Evolutionary conservation across 2,888 invertebrate species (phyloP), one percentile per base, ranked within the genome.

Genomic region (Stenichneumon culpator): DNA sequence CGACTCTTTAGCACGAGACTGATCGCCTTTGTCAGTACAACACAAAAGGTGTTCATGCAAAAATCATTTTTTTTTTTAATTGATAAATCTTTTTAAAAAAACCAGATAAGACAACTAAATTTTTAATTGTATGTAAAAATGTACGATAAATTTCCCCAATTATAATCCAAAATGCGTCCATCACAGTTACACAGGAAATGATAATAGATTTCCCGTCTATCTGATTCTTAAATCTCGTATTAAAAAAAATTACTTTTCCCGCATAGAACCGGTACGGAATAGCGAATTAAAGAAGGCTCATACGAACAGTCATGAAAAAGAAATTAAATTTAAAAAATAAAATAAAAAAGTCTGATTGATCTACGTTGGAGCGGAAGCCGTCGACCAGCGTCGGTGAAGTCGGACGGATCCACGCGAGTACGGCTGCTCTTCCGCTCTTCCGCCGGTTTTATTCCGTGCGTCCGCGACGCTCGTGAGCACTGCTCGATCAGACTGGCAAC

Each of bases 1-100:
- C 81, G 86, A 87, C 79, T 84, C 79, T 83, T 86, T 79, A 57
- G 69, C 87, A 87, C 81, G 83, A 86, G 83, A 87, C 73, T 75
- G 78, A 84, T 82, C n/a, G 79, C 77, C 28, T 32, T 63, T 28
- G 63, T 63, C 63, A n/a, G 63, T 65, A 39, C 39, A 52, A 6
- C 22, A 32, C 54, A 67, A 73, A 63, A 44, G 0, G 44, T 47
- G 60, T 19, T 44, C 9, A 19, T n/a, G 36, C n/a, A 67, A 67
- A 39, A 67, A 67, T 60, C 7, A 60, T 16, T 50, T 19, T 19
- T 52, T n/a, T 6, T 0, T 44, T 16, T 44, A 32, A 60, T 32
- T 19, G 32, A 74, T 63, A 63, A 74, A 63, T 74, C 63, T 60
- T 74, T 28, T 28, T 14, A 74, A 63, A 74, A 44, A 47, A 47